Conservation (phyloP, 2,113 vertebrate species). For the Romanogobio albipinnatus region DNA sequence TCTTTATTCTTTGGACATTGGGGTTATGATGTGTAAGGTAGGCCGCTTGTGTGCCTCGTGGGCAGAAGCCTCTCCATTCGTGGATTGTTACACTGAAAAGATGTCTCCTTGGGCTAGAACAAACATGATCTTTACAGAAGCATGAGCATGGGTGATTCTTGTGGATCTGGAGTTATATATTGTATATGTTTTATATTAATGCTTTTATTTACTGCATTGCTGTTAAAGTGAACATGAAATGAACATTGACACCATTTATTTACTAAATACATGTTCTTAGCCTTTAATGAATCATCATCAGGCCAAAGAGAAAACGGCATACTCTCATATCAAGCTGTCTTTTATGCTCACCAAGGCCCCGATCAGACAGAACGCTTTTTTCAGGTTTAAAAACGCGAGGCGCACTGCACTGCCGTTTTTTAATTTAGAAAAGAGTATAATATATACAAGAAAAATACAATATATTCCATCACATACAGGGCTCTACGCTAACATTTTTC, state of each 20-base stretch:
- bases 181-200: neutral
- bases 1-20: slow-evolving; percentile 25
- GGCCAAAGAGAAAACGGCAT: neutral
- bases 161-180: neutral
- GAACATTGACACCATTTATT: neutral
- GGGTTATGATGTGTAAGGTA: neutral
- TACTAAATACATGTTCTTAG: neutral
- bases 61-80: neutral
- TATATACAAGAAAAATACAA: neutral
- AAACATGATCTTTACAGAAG: neutral
- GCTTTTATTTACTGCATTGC: neutral
- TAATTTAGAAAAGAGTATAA: too few relatives aligned
- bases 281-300: neutral
- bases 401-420: too few relatives aligned
- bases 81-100: neutral
- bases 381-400: too few relatives aligned
- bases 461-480: neutral
- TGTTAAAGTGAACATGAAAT: neutral
- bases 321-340: neutral
- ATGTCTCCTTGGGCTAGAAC: neutral
- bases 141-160: neutral
- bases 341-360: too few relatives aligned
- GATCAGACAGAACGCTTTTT: too few relatives aligned
- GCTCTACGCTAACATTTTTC: too few relatives aligned
- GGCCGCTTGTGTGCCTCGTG: neutral